phyloP scores from a whole-genome alignment of 2,888 invertebrate species.

The Siphlonurus alternatus region DNA sequence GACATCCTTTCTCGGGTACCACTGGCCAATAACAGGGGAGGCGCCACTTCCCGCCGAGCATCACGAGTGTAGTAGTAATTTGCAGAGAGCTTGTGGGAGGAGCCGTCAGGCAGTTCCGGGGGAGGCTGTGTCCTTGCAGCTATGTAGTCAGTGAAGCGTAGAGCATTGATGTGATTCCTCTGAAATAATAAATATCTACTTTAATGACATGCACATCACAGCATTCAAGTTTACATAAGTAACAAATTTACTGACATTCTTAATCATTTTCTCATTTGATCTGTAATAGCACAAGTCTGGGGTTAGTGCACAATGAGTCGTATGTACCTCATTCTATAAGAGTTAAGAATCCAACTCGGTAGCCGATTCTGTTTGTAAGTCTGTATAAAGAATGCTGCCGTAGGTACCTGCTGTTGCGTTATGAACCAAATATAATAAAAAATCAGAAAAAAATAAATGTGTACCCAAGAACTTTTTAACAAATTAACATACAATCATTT shows the following conservation, averaged over 20 bases:
- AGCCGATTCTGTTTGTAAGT: no score
- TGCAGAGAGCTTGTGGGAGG: conserved; percentile 53
- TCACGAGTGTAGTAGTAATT: conserved; percentile 79
- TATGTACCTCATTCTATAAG: no score
- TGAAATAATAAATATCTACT: conserved; percentile 21
- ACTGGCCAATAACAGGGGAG: conserved; percentile 29
- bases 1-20: neutral
- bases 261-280: conserved; percentile 15
- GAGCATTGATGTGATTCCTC: conserved; percentile 40
- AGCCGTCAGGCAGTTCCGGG: conserved; percentile 67
- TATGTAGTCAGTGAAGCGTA: conserved; percentile 49
- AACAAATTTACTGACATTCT: neutral
- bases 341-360: no score
- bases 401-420: no score
- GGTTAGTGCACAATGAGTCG: no score
- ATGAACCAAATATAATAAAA: no score
- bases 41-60: conserved; percentile 57
- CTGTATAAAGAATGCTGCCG: no score
- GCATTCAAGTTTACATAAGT: neutral
- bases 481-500: no score
- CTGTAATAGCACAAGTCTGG: no score
- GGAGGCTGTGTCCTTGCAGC: conserved; percentile 63
- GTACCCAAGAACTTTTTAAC: no score
- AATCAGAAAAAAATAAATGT: no score
- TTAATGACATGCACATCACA: conserved; percentile 9